Base-by-base conservation (phyloP, 2,113 vertebrate genomes). In the Stegostoma tigrinum region DNA sequence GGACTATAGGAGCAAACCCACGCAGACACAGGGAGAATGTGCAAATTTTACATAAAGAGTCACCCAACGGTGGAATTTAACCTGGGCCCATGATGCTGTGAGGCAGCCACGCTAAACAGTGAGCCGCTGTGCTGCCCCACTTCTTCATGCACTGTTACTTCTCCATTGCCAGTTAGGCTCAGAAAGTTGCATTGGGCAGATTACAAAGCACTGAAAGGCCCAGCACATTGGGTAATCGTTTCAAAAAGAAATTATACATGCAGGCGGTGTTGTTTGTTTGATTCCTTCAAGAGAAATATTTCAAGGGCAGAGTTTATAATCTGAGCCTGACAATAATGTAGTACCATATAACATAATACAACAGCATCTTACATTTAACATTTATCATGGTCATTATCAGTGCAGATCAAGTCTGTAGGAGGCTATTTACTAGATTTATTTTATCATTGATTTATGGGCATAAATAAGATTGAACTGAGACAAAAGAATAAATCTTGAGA, bases 381-480 rank as follows among this genome's bases (percentile, higher is more conserved):
- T 95, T 94, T 72, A 95, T 95, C 67, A 52, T 48, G 67, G 5
- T 45, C 61, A 93, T 95, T 95, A 95, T 95, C 94, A 75, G 94
- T 72, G 23, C 12, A 14, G 68, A 95, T 42, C 89, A 66, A 66
- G 42, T 34, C 68, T 72, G 45, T 72, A 30, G 68, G 14, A 52
- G 24, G 15, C 27, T 95, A 95, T 95, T 72, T 72, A 12, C 42
- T 15, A 6, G 23, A 72, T 48, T 95, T 42, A 64, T 72, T 95
- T 75, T 72, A 95, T 95, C 94, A 72, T 45, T 30, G 27, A 48
- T 72, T 95, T 95, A 75, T 72, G 68, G 34, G 94, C 38, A 72
- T 68, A 72, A 72, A 72, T 52, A 95, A 95, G 94, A 95, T 95
- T 72, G 72, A 68, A 94, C 61, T 45, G 72, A 95, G 93, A 95